phyloP scores from a whole-genome alignment of 2,888 invertebrate species.

The Anoncus sp. region DNA sequence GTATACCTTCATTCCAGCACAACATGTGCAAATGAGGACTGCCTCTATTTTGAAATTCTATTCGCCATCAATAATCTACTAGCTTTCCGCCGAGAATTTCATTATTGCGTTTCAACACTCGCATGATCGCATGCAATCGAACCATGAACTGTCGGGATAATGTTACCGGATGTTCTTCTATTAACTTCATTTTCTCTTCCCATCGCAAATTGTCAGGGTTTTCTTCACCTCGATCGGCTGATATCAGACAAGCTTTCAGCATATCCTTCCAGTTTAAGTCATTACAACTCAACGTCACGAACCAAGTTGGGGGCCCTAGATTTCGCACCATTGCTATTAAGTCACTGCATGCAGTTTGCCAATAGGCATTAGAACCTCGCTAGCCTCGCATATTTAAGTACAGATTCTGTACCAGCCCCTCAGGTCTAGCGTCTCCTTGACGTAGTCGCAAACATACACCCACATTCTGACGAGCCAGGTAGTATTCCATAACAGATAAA shows the following conservation, averaged over 20 bases:
- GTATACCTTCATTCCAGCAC: background rate
- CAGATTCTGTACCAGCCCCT: conserved; percentile 67
- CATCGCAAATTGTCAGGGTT: conserved; percentile 28
- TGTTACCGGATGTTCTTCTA: conserved; percentile 54
- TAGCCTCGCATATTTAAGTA: conserved; percentile 76
- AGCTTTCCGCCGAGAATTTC: conserved; percentile 57
- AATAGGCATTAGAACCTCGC: conserved; percentile 71
- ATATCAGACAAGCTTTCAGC: conserved; percentile 75
- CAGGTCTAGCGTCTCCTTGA: background rate
- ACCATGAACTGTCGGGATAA: conserved; percentile 69
- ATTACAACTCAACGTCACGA: conserved; percentile 67
- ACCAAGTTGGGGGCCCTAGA: conserved; percentile 77
- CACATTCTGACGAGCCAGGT: background rate
- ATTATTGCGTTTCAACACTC: conserved; percentile 56
- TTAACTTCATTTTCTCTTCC: conserved; percentile 38
- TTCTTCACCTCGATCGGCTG: conserved; percentile 66
- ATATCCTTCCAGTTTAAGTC: conserved; percentile 75
- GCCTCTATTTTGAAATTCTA: conserved; percentile 71
- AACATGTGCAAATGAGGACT: conserved; percentile 8
- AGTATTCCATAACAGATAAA: conserved; percentile 66
- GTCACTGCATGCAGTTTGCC: conserved; percentile 72
- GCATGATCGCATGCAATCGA: conserved; percentile 67
- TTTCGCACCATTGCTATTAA: conserved; percentile 76
- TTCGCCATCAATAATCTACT: conserved; percentile 71
- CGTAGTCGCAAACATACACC: conserved; percentile 9